Base-by-base conservation (phyloP, 1,140 invertebrate species). In the Anthonomus grandis region DNA sequence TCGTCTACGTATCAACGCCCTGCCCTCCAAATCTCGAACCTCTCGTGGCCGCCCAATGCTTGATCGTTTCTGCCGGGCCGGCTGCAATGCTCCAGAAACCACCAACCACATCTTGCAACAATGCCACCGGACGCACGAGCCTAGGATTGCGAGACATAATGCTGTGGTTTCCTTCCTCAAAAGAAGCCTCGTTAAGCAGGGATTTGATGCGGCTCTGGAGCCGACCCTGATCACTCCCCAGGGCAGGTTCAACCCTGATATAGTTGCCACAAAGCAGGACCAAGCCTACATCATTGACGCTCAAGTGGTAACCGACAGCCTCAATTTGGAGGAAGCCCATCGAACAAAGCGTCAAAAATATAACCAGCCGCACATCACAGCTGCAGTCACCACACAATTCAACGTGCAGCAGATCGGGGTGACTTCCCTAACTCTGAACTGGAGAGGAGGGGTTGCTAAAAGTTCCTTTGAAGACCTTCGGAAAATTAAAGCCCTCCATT, bases 81-180 rank as follows among this genome's bases (percentile, higher is more conserved):
- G 49, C 12, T 51, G 49, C 22, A 6, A 10, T 2, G 15, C 4
- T 2, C 34, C 18, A n/a, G 49, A 51, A 15, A 51, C 49, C 3
- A 2, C 6, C 12, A 51, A 51, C 18, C 49, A 51, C 15, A 24
- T 51, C 36, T 5, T 38, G 37, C 34, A 51, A 41, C 19, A 4
- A 21, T 51, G 49, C 21, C 49, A 51, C 23, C 19, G 49, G 15
- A 39, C 49, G 2, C 34, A 39, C 21, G 21, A 12, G 22, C 4
- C 12, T 4, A 10, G 49, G 2, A 39, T 51, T 22, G 15, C 23
- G 18, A 13, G 49, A 2, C 49, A 51, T 24, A 24, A 51, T 22
- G 49, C 49, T 2, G 21, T 24, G n/a, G 9, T 15, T 2, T 24
- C 4, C 17, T 51, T 22, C 13, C n/a, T 49, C 37, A 8, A 15